Conservation (phyloP, 2,888 invertebrate genomes). For the Conops quadrifasciatus region DNA sequence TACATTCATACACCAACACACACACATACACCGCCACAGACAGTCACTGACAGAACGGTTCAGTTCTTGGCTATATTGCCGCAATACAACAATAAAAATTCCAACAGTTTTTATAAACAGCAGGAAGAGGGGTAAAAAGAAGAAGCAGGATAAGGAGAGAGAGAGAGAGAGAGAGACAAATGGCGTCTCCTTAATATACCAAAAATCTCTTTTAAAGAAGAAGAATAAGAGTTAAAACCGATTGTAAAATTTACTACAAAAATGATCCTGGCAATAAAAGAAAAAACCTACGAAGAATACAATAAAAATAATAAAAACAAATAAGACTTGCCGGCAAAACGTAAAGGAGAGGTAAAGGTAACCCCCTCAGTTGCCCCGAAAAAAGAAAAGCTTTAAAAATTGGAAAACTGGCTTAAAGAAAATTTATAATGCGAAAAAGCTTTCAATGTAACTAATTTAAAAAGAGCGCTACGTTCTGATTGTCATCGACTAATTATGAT, state of each 20-base stretch:
- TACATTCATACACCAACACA: neutral
- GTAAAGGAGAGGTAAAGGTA: conserved; percentile 5
- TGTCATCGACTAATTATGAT: no score
- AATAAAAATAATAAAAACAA: neutral
- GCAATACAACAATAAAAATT: no score
- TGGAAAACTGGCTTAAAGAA: neutral
- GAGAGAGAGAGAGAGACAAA: no score
- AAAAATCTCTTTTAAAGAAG: neutral
- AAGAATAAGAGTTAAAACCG: neutral
- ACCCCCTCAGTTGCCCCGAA: neutral
- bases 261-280: conserved; percentile 14
- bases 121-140: neutral
- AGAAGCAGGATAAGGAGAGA: no score
- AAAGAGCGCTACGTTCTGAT: no score
- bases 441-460: no score
- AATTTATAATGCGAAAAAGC: neutral
- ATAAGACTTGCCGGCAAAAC: conserved; percentile 8
- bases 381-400: conserved; percentile 17
- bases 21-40: no score
- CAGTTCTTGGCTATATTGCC: no score
- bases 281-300: neutral
- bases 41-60: no score
- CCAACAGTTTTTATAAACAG: no score
- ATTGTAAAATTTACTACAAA: conserved; percentile 1
- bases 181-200: neutral